Base-by-base conservation (phyloP, 2,113 vertebrate genomes). In the Cavia aperea region DNA sequence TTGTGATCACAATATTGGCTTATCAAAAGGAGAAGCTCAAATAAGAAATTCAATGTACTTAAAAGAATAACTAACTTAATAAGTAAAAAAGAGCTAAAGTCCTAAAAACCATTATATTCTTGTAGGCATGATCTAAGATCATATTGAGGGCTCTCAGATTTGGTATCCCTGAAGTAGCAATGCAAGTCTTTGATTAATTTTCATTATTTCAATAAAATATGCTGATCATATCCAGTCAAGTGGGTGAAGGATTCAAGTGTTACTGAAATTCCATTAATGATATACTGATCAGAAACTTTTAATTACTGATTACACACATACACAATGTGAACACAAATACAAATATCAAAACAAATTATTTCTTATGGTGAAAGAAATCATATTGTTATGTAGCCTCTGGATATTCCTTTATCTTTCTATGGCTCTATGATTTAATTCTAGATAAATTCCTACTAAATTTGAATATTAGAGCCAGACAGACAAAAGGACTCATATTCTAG, bases 61-160 rank as follows among this genome's bases (percentile, higher is more conserved):
- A 24, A 43, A 58, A 93, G 39, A 73, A 93, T 86, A 81, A 49
- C 46, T 90, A 86, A 58, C 49, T 84, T 83, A 79, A 79, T 78
- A 93, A 65, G 0, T 84, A 19, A 89, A 68, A 88, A 26, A 82
- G 8, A 4, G 2, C 15, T 78, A 46, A 93, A 68, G 10, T 39
- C 18, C 12, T 21, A 46, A 77, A 63, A 31, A 15, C 66, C 14
- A 68, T 36, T 43, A 2, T 65, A 77, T 66, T 82, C 8, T 58
- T 19, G 3, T 1, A 26, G 15, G 15, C 26, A 29, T 86, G 23
- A 75, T 54, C 26, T 58, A 18, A n/a, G 4, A 65, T 93, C 26
- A 79, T 12, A n/a, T 5, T 81, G 36, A 65, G 19, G 39, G 7
- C 13, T 85, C 29, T 68, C 36, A 87, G 16, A 15, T 75, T 94